These are phyloP conservation scores for Pimpla rufipes DNA, from an alignment of 2,888 invertebrate genomes.

Conservation along the genomic window DNA sequence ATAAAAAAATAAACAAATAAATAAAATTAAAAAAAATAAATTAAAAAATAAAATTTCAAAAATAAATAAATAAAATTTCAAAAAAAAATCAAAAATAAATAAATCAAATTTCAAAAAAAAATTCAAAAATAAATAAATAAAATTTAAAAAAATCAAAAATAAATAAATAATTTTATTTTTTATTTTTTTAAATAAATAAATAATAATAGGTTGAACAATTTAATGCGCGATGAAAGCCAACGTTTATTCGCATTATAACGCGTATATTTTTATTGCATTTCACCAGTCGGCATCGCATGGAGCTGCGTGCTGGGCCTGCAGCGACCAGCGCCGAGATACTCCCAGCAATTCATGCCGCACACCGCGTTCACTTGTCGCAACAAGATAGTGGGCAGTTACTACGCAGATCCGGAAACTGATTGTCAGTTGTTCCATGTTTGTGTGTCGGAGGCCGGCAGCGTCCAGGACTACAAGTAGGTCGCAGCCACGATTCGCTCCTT, in stretches of 20 bases:
- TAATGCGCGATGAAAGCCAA: not conserved
- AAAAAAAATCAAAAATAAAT: too few species aligned
- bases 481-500: conserved; percentile 30
- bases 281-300: conserved; percentile 77
- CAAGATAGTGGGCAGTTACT: conserved; percentile 95
- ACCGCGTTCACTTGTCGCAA: conserved; percentile 93
- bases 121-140: too few species aligned
- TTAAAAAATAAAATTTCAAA: too few species aligned
- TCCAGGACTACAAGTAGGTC: conserved; percentile 83
- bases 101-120: too few species aligned
- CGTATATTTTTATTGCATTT: not conserved
- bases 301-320: conserved; percentile 82
- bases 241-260: not conserved
- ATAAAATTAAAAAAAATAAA: too few species aligned
- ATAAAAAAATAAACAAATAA: too few species aligned
- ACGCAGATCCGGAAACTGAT: conserved; percentile 94
- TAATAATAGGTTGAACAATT: not conserved
- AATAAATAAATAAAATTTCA: too few species aligned
- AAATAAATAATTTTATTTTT: too few species aligned
- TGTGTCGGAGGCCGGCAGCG: conserved; percentile 91
- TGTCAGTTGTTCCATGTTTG: conserved; percentile 97
- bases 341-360: conserved; percentile 86
- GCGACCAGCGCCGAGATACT: conserved; percentile 85
- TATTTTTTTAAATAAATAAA: conserved; percentile 1
- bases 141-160: too few species aligned